Conservation (phyloP, 2,113 vertebrate genomes). For the Pachycephala philippinensis region DNA sequence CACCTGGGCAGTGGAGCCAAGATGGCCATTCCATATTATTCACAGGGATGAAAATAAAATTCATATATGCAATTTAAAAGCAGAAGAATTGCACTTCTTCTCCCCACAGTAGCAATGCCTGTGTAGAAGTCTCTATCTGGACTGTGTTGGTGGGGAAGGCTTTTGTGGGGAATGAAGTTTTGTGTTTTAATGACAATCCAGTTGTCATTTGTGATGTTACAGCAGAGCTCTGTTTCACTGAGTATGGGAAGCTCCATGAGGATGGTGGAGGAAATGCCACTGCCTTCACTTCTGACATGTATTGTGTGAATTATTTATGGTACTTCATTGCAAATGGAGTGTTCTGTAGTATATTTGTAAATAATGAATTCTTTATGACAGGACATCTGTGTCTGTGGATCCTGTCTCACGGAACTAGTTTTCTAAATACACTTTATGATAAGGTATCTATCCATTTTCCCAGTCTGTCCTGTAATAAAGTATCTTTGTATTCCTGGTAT, state of each 20-base stretch:
- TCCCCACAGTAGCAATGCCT: not conserved
- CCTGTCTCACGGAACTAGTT: not conserved
- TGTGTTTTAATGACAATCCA: not conserved
- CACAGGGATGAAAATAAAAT: not conserved
- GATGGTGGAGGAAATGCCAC: not conserved
- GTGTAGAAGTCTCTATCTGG: not conserved
- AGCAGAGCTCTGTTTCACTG: not conserved
- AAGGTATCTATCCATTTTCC: not conserved
- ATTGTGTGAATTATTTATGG: conserved; percentile 16
- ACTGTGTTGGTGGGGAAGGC: not conserved
- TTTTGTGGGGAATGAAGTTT: not conserved
- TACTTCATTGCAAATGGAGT: not conserved
- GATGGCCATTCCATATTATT: not conserved
- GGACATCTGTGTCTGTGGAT: not conserved
- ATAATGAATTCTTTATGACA: conserved; percentile 39
- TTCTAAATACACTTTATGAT: not conserved
- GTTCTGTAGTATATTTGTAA: conserved; percentile 34
- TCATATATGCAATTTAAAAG: not conserved
- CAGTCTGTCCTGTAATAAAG: not conserved
- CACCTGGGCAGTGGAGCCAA: not conserved
- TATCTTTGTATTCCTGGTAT: not conserved
- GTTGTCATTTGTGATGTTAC: rapidly evolving
- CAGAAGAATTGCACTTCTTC: not conserved
- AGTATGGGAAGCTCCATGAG: not conserved
- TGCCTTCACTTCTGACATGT: not conserved